Conservation (phyloP, 1,140 invertebrate species). For the Solen grandis region DNA sequence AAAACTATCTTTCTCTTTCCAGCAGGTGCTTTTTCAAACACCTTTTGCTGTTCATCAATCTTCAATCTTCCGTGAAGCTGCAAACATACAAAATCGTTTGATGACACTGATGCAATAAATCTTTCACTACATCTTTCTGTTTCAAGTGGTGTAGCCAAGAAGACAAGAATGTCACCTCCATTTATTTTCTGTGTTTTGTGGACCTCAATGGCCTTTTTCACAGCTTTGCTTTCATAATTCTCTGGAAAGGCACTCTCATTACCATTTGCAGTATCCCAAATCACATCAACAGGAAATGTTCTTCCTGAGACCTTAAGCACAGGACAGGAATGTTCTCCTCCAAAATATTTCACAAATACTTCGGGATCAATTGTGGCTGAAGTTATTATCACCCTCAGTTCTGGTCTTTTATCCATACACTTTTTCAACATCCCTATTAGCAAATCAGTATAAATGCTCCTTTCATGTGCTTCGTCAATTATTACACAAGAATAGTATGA, state of each 20-base stretch:
- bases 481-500: constrained; percentile 90
- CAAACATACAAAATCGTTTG: constrained; percentile 67
- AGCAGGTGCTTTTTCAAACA: constrained; percentile 65
- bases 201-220: constrained; percentile 97
- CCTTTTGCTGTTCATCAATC: constrained; percentile 93
- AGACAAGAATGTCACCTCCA: constrained; percentile 98
- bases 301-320: constrained; percentile 96
- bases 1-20: constrained; percentile 76
- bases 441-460: constrained; percentile 96
- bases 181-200: constrained; percentile 94
- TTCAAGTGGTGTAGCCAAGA: constrained; percentile 87
- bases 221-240: constrained; percentile 97
- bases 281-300: constrained; percentile 93
- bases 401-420: constrained; percentile 64
- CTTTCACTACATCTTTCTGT: constrained; percentile 71
- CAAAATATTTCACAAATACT: constrained; percentile 85
- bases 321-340: constrained; percentile 92
- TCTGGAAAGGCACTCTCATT: constrained; percentile 86
- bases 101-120: constrained; percentile 38
- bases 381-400: constrained; percentile 76
- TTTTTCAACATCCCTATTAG: constrained; percentile 91
- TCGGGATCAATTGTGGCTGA: constrained; percentile 83
- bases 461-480: constrained; percentile 98
- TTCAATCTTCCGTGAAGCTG: constrained; percentile 98
- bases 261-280: constrained; percentile 91